Base-by-base conservation (phyloP, 2,113 vertebrate genomes). In the Eurystomus gularis region DNA sequence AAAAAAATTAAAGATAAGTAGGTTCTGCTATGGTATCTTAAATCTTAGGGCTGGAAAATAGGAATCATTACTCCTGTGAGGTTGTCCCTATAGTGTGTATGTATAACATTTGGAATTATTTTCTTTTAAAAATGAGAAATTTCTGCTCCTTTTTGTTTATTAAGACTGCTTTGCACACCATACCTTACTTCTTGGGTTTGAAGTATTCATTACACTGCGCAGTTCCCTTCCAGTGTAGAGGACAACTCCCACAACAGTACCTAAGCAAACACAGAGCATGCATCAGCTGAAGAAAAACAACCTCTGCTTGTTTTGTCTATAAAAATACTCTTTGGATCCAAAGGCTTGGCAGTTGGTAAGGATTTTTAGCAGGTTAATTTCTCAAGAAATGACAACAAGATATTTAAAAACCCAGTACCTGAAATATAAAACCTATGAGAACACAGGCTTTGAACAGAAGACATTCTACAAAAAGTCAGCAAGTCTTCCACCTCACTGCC, bases 121-220 rank as follows among this genome's bases (percentile, higher is more conserved):
- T 75, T 33, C 33, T 77, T 4, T 20, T 49, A 46, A 24, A 80
- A 71, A 14, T 4, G 0, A 46, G 17, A 19, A 0, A 25, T 76
- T 79, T 91, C 29, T 87, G 31, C 18, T 29, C 29, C 16, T 60
- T 89, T 26, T 33, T 62, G 29, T 68, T 66, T 28, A 58, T 33
- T n/a, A 75, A 57, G 33, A 28, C 75, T 54, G 18, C 35, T 49
- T 57, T 9, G n/a, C 26, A 17, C 86, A 91, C 93, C 83, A 33
- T 98, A 99, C 99, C 99, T 99, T 99, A 90, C 99, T 99, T 35
- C 99, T 98, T 6, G 99, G 99, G 93, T 99, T 99, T 31, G 99
- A 99, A 37, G 99, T 99, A 44, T 99, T 99, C 99, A 99, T 99
- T 87, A 99, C 99, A 31, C 99, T 99, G 85, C 99, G 98, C 77